Base-by-base conservation (phyloP, 2,797 vertebrate genomes). In the Diglossa cyanea region DNA sequence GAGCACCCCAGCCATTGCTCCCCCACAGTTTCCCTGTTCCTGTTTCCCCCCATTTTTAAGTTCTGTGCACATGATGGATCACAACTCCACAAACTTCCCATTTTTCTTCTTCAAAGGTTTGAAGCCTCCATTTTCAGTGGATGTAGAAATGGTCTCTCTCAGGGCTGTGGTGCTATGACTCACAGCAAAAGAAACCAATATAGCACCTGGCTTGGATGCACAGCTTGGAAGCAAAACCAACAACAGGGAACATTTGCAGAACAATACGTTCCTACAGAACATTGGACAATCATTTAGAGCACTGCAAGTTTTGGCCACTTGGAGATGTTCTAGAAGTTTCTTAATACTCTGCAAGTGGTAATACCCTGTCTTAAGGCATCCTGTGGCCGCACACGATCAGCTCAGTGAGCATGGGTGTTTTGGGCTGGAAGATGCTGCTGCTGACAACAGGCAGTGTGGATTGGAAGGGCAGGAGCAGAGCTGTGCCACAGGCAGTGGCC, bases 361-460 rank as follows among this genome's bases (percentile, higher is more conserved):
- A 26, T 8, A 24, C 14, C 15, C 9, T 25, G 7, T 48, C 54
- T 72, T 31, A 61, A 68, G 39, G 45, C 2, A 0, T 44, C 53
- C 33, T 28, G 16, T 2, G 1, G 42, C 39, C 61, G 47, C 0
- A 1, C 30, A 48, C 4, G 6, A 33, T 33, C 31, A 55, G n/a
- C 42, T 71, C 9, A 23, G 67, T 39, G 19, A 86, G 30, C 17
- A 2, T 0, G 15, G 23, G 16, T 31, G 19, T 45, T 53, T 25
- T 6, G 84, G 30, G 39, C 62, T 76, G 58, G 57, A 77, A 54
- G 58, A 33, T 23, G 77, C 54, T 31, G 47, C 5, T 65, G 70
- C 54, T 3, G 5, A 8, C 0, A 0, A 11, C 4, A 3, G 28
- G 54, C 76, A 54, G 42, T 3, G 15, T 19, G 28, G 42, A 40